phyloP scores from a whole-genome alignment of 2,113 vertebrate species.

The Burhinus bistriatus region DNA sequence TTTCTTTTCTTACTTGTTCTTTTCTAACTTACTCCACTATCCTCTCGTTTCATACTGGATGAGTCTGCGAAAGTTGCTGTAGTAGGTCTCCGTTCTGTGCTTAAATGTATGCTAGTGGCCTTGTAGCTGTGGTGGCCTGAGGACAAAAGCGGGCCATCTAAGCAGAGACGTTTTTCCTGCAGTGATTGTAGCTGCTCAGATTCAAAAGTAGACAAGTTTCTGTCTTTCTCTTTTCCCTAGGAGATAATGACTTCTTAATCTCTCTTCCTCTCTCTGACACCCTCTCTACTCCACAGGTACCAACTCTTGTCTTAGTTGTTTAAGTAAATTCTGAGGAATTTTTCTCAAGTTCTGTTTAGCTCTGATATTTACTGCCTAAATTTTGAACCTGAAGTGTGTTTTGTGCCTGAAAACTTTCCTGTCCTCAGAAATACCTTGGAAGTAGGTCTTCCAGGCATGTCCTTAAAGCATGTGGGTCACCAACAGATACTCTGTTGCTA shows the following conservation, averaged over 20 bases:
- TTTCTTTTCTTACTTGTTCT: not conserved
- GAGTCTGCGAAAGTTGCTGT: not conserved
- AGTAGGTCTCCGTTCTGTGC: too few species aligned
- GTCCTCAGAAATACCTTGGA: not conserved
- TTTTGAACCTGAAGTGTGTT: not conserved
- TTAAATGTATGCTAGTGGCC: not conserved
- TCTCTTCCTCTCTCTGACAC: constrained; percentile 21
- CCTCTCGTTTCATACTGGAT: accelerated
- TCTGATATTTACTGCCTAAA: not conserved
- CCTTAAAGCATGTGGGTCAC: not conserved
- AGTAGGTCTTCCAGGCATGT: not conserved
- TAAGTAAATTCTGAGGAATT: not conserved
- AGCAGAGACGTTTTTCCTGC: not conserved
- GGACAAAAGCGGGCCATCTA: accelerated
- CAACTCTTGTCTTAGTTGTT: not conserved
- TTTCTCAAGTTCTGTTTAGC: not conserved
- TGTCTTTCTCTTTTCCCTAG: constrained; percentile 39
- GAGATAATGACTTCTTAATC: constrained; percentile 34
- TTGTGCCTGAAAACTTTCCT: not conserved
- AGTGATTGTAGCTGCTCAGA: not conserved
- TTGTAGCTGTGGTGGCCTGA: not conserved
- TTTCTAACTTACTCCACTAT: accelerated
- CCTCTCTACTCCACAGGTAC: constrained; percentile 30
- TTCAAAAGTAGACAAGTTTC: not conserved
- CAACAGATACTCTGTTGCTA: not conserved